These are phyloP conservation scores for Scomber japonicus DNA, from an alignment of 2,113 vertebrate species.

Conservation along the genomic window DNA sequence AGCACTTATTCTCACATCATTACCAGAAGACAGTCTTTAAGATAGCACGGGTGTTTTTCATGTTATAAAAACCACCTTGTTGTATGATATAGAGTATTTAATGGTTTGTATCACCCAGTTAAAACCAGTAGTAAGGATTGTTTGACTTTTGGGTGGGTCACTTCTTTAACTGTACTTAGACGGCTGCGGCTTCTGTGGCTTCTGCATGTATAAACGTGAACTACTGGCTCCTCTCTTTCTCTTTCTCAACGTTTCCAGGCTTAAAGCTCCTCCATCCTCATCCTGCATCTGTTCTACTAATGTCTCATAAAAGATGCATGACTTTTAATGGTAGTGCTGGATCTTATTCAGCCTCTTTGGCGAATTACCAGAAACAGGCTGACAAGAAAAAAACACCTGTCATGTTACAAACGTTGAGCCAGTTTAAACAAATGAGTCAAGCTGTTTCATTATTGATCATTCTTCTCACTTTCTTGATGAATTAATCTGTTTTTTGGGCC, in stretches of 20 bases:
- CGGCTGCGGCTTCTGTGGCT: not conserved
- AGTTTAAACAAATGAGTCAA: not conserved
- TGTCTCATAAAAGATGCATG: conserved; percentile 70
- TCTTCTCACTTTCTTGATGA: too few relatives aligned
- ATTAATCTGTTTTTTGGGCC: too few relatives aligned
- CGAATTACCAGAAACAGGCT: conserved; percentile 12
- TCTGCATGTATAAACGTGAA: not conserved
- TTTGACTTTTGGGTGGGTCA: not conserved
- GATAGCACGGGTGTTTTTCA: too few relatives aligned
- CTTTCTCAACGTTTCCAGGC: not conserved
- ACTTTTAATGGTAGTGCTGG: conserved; percentile 47
- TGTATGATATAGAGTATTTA: too few relatives aligned
- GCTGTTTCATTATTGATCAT: too few relatives aligned
- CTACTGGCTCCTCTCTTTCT: not conserved
- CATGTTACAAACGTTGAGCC: not conserved
- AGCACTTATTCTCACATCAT: too few relatives aligned
- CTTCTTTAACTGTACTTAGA: not conserved
- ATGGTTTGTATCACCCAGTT: not conserved
- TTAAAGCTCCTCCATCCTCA: not conserved
- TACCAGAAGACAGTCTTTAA: too few relatives aligned
- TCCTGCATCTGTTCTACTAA: conserved; percentile 44
- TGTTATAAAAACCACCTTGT: too few relatives aligned
- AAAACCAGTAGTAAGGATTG: not conserved
- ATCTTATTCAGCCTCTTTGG: conserved; percentile 52
- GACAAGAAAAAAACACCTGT: conserved; percentile 15